Evolutionary conservation across 2,888 invertebrate genomes (phyloP).

Genomic region (Choreutis nemorana): DNA sequence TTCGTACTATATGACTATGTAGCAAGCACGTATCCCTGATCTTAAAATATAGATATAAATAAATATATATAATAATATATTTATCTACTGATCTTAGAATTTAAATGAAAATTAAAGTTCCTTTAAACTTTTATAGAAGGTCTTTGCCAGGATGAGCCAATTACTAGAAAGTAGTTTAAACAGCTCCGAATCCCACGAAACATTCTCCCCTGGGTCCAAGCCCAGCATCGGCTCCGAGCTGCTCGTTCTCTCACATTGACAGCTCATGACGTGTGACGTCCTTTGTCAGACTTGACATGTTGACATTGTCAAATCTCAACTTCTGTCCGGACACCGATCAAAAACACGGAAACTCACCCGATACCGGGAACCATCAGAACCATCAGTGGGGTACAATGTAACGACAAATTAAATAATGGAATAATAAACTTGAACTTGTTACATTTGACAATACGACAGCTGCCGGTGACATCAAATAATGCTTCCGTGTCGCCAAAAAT

Average conservation of each 20-base stretch:
- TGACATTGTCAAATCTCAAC: slow-evolving; percentile 62
- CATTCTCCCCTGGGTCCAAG: slow-evolving; percentile 21
- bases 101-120: no score
- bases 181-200: slow-evolving; percentile 42
- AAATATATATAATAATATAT: no score
- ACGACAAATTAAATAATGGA: slow-evolving; percentile 64
- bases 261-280: slow-evolving; percentile 54
- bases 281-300: slow-evolving; percentile 60
- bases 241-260: slow-evolving; percentile 56
- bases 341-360: slow-evolving; percentile 59
- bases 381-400: slow-evolving; percentile 37
- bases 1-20: no score
- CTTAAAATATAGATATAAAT: no score
- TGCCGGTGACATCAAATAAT: slow-evolving; percentile 17
- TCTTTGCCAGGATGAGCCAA: no score
- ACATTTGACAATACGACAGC: slow-evolving; percentile 32
- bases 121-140: background rate
- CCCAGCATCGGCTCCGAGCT: slow-evolving; percentile 32
- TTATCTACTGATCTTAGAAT: no score
- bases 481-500: no score
- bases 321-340: slow-evolving; percentile 56
- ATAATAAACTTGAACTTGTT: slow-evolving; percentile 39
- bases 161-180: no score
- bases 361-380: slow-evolving; percentile 16
- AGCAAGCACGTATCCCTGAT: no score